phyloP scores from a whole-genome alignment of 2,888 invertebrate species.

The Coenonympha glycerion region DNA sequence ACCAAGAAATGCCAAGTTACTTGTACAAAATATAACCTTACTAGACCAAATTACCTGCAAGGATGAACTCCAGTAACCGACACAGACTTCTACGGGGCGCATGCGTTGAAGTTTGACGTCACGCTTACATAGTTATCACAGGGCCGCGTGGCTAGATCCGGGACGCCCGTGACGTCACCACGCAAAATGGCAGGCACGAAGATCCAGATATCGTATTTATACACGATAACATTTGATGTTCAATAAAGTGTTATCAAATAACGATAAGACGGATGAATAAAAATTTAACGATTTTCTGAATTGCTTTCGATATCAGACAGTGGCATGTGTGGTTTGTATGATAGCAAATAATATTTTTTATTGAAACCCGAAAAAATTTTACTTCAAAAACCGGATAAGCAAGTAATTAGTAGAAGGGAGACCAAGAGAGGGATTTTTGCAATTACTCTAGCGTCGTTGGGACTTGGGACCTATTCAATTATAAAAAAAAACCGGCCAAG shows the following conservation, averaged over 20 bases:
- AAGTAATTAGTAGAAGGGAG: background rate
- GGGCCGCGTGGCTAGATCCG: slow-evolving; percentile 28
- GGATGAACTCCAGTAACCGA: background rate
- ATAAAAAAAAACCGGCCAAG: no score
- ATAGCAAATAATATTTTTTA: no score
- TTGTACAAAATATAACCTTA: background rate
- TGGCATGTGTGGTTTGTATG: no score
- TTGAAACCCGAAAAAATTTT: no score
- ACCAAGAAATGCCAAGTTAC: no score
- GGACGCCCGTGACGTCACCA: slow-evolving; percentile 32
- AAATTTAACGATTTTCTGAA: background rate
- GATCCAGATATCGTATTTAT: slow-evolving; percentile 4
- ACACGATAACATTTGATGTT: slow-evolving; percentile 3
- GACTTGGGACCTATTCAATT: no score
- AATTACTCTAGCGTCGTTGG: no score
- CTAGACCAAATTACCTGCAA: background rate
- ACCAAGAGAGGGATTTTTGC: background rate
- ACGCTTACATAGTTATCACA: slow-evolving; percentile 27
- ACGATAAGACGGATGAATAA: slow-evolving; percentile 1
- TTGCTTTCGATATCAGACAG: background rate
- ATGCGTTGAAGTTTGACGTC: slow-evolving; percentile 31
- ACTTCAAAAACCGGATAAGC: no score
- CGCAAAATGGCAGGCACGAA: slow-evolving; percentile 9
- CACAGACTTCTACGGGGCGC: slow-evolving; percentile 18
- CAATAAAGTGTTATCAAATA: slow-evolving; percentile 5